phyloP scores from a whole-genome alignment of 2,113 vertebrate genomes.

The Tupaia tana region DNA sequence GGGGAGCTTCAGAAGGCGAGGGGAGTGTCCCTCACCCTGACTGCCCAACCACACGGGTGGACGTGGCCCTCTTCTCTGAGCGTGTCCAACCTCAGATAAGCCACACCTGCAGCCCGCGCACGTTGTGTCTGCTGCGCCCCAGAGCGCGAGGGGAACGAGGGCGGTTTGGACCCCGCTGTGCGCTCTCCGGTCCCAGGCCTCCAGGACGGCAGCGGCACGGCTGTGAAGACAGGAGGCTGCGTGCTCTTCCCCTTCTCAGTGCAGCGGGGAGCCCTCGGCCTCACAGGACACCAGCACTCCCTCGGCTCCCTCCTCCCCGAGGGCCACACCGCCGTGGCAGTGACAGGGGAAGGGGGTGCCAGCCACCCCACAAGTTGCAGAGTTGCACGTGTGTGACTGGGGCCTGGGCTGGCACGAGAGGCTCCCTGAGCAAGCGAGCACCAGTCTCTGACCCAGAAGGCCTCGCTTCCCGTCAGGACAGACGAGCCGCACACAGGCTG shows the following conservation, averaged over 20 bases:
- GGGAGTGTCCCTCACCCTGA: rapidly evolving
- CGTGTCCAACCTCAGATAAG: rapidly evolving
- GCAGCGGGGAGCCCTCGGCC: neutral
- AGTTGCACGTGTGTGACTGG: no score
- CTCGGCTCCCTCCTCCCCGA: neutral
- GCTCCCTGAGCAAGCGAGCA: rapidly evolving
- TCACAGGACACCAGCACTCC: rapidly evolving
- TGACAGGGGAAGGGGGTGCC: neutral
- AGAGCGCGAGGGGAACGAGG: neutral
- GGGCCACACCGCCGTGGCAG: neutral
- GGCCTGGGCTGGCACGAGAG: no score
- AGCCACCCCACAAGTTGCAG: neutral
- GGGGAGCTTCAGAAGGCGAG: rapidly evolving
- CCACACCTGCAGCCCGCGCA: rapidly evolving
- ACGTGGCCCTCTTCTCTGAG: rapidly evolving
- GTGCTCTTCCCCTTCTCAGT: rapidly evolving
- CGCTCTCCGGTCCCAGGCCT: no score
- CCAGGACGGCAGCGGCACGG: no score
- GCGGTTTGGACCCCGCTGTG: rapidly evolving
- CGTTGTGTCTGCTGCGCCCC: rapidly evolving
- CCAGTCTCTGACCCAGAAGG: neutral
- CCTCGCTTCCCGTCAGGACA: neutral
- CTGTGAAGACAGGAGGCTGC: no score
- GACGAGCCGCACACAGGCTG: neutral
- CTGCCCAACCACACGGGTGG: rapidly evolving